Evolutionary conservation across 2,113 vertebrate species (phyloP).

Genomic region (Gallinago undulata): DNA sequence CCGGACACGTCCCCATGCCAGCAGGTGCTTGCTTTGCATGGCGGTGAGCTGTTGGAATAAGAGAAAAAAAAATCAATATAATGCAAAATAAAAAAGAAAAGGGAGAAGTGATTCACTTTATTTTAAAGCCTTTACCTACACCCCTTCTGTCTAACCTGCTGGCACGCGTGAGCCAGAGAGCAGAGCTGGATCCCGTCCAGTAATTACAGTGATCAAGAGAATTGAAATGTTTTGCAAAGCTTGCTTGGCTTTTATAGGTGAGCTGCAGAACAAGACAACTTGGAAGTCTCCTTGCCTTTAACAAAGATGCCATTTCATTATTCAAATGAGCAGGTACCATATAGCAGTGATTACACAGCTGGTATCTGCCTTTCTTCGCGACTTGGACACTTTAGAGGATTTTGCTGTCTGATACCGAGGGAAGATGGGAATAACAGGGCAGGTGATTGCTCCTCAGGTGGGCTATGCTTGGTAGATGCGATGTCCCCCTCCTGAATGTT

Average conservation of each 20-base stretch:
- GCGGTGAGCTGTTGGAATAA: neutral
- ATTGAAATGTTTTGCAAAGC: slow-evolving; percentile 60
- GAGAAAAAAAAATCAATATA: slow-evolving; percentile 1
- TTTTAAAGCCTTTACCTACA: slow-evolving; percentile 4
- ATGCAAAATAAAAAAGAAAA: neutral
- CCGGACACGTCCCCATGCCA: neutral
- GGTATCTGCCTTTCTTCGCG: neutral
- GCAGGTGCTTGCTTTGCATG: neutral
- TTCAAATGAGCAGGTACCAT: slow-evolving; percentile 46
- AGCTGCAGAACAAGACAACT: slow-evolving; percentile 33
- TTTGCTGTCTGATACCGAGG: neutral
- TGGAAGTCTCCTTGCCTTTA: slow-evolving; percentile 39
- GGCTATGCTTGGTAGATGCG: neutral
- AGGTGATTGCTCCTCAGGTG: neutral
- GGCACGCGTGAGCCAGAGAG: neutral
- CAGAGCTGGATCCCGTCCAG: slow-evolving; percentile 41
- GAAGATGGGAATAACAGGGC: neutral
- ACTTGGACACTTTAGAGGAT: neutral
- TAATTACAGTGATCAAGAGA: slow-evolving; percentile 64
- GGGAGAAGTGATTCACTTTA: neutral
- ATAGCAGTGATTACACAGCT: neutral
- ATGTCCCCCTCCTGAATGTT: neutral
- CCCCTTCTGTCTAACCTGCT: slow-evolving; percentile 24
- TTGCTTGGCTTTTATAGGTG: slow-evolving; percentile 48
- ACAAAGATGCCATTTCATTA: slow-evolving; percentile 37